Evolutionary conservation across 1,140 invertebrate genomes (phyloP), one percentile per base, ranked within the genome.

Genomic region (Spodoptera frugiperda): DNA sequence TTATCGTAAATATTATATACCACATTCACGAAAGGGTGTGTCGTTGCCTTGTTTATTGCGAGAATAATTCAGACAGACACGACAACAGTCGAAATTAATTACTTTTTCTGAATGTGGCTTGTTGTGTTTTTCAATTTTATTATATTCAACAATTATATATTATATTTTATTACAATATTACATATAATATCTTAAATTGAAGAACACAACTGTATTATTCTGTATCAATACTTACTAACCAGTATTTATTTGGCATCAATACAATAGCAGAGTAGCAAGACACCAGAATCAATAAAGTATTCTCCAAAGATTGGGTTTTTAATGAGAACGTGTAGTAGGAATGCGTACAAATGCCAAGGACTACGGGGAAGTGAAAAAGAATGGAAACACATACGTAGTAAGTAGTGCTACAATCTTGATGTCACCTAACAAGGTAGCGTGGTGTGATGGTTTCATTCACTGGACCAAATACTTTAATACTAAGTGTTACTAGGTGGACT

Each of bases 231-330:
- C 57, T 68, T 89, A 93, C 87, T 90, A 92, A 92, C 90, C 84
- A 87, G 65, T 77, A 85, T 89, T 91, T 91, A 89, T 89, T 90
- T 88, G 85, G 86, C 81, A 84, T 87, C 87, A 91, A 82, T 72
- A 87, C 78, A 84, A 89, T 89, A 88, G 87, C 84, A 86, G 90
- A 88, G 84, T 87, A 87, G 87, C 85, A 91, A 89, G 87, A 84
- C 79, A 86, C 74, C 82, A 89, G 82, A 87, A 76, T 79, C 76
- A 84, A 68, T 85, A 87, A 83, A 79, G 77, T 91, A 83, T 78
- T 89, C 86, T 77, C 84, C 90, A 88, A 92, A 91, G 87, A 92
- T 93, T 89, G 91, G 91, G 88, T 93, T 88, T 88, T 81, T 90
- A 89, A 77, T 88, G 81, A 88, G 78, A 89, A 78, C 83, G 65